These are phyloP conservation scores for Callorhinus ursinus DNA, from an alignment of 2,113 vertebrate species.

Conservation along the genomic window DNA sequence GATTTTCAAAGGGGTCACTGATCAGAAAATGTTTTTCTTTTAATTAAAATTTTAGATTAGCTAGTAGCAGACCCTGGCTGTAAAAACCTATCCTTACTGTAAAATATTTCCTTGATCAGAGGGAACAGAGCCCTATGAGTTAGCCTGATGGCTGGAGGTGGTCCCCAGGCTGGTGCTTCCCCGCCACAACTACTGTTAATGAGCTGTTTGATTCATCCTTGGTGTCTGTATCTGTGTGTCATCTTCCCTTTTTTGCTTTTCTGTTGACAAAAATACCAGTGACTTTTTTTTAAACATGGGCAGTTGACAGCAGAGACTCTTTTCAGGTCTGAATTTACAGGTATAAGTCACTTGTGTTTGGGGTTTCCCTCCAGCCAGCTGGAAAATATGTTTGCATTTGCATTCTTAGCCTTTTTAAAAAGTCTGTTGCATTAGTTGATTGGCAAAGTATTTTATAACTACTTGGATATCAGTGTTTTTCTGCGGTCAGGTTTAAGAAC, in stretches of 20 bases:
- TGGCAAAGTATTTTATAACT: not conserved
- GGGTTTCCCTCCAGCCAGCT: not conserved
- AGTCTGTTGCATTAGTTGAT: not conserved
- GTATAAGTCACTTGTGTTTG: not conserved
- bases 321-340: constrained; percentile 2
- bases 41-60: not conserved
- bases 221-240: not conserved
- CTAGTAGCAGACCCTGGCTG: not conserved
- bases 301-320: not conserved
- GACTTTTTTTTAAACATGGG: not conserved
- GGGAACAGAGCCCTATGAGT: not conserved
- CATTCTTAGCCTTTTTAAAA: not conserved
- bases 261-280: not conserved
- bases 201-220: not conserved
- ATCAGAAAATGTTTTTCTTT: not conserved
- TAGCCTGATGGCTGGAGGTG: not conserved
- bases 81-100: not conserved
- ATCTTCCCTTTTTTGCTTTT: not conserved
- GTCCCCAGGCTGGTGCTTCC: not conserved
- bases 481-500: not conserved
- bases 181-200: not conserved
- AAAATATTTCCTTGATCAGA: not conserved
- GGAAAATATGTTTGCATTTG: not conserved
- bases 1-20: not conserved
- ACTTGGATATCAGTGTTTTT: not conserved